Conservation (phyloP, 2,888 invertebrate species). For the Platycnemis pennipes region DNA sequence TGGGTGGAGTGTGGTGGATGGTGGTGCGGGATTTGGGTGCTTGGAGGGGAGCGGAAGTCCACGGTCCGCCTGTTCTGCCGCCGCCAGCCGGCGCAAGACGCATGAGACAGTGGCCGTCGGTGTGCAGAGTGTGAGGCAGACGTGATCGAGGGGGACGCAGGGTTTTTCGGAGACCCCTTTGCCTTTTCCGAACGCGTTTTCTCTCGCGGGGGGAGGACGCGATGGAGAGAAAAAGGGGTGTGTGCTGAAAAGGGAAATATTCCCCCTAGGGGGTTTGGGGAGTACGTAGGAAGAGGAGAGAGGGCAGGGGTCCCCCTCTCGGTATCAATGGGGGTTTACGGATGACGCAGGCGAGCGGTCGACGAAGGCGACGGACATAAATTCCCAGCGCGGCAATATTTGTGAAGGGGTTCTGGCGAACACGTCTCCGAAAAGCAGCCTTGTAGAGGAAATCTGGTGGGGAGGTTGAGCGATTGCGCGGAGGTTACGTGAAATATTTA, state of each 20-base stretch:
- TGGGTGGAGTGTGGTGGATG: not conserved
- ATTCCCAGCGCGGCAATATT: constrained; percentile 1
- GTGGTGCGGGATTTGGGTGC: not conserved
- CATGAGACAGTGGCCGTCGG: not conserved
- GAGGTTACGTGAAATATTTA: not conserved
- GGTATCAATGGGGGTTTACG: not conserved
- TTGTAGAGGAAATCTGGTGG: not conserved
- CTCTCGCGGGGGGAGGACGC: not conserved
- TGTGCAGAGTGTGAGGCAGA: not conserved
- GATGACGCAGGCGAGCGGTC: not conserved
- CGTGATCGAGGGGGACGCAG: not conserved
- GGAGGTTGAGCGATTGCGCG: constrained; percentile 1
- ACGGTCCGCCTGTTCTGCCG: not conserved
- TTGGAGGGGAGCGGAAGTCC: not conserved
- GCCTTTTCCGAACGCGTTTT: not conserved
- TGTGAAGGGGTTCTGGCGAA: constrained; percentile 12
- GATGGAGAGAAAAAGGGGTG: not conserved
- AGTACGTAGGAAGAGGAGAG: not conserved
- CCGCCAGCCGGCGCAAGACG: constrained; percentile 4
- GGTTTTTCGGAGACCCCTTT: not conserved
- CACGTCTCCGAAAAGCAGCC: not conserved
- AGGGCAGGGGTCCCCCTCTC: not conserved
- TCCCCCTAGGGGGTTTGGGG: not conserved
- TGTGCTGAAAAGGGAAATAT: not conserved
- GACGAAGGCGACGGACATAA: not conserved